phyloP scores from a whole-genome alignment of 30 jellyfish, hydroid and myxozoan genomes.

The Mastigias papua region DNA sequence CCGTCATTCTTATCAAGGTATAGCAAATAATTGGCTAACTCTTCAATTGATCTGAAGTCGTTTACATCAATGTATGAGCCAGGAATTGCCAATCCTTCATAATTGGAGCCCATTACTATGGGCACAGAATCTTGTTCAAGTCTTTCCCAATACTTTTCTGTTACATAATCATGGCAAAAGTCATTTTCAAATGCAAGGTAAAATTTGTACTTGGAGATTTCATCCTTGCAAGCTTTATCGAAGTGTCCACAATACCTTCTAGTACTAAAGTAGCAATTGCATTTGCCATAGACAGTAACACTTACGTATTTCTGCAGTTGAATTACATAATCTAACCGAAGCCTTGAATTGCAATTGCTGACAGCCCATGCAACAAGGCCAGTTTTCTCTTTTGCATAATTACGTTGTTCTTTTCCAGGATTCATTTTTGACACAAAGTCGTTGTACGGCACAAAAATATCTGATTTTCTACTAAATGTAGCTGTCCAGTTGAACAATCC shows the following conservation, averaged over 20 bases:
- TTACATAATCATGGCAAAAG: conserved; percentile 95
- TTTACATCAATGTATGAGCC: conserved; percentile 92
- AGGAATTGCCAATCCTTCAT: conserved; percentile 80
- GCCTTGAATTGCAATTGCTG: conserved; percentile 79
- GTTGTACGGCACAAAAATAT: conserved; percentile 39
- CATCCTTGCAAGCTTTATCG: conserved; percentile 64
- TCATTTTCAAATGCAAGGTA: conserved; percentile 90
- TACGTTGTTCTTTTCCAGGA: conserved; percentile 3
- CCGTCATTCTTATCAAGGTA: conserved; percentile 80
- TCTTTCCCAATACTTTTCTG: conserved; percentile 92
- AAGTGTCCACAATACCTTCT: conserved; percentile 72
- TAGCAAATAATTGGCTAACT: conserved; percentile 79
- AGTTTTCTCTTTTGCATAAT: conserved; percentile 83
- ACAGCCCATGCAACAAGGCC: conserved; percentile 89
- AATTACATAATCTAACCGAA: conserved; percentile 81
- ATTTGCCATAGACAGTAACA: conserved; percentile 92
- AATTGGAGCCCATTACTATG: conserved; percentile 92
- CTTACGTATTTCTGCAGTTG: conserved; percentile 81
- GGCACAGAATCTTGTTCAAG: conserved; percentile 76
- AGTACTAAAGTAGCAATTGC: conserved; percentile 60
- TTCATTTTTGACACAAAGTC: background rate
- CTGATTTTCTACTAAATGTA: conserved; percentile 80
- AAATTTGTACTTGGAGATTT: conserved; percentile 76
- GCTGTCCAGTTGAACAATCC: conserved; percentile 95
- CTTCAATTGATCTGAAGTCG: conserved; percentile 78